Evolutionary conservation across 2,113 vertebrate species (phyloP).

Genomic region (Gorsachius goisagi): DNA sequence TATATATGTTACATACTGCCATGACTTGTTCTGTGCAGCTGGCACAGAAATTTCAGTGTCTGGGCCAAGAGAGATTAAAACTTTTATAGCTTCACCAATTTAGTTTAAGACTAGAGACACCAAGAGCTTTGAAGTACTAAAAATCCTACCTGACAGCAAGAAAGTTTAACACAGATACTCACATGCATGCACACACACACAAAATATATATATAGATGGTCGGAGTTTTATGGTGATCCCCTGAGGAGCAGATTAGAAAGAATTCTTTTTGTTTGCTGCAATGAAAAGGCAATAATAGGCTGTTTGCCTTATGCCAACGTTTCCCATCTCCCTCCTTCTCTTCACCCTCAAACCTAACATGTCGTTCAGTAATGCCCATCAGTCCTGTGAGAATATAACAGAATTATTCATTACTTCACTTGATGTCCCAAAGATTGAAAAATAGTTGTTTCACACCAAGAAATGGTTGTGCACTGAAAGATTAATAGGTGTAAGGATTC

Average conservation of each 20-base stretch:
- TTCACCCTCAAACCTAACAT: not conserved
- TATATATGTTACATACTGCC: not conserved
- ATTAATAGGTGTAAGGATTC: constrained; percentile 55
- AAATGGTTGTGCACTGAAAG: constrained; percentile 20
- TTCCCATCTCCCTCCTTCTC: not conserved
- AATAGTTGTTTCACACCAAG: constrained; percentile 46
- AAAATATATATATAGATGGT: not conserved
- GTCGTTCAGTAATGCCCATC: not conserved
- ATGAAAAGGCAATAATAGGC: constrained; percentile 1
- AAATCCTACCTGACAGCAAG: constrained; percentile 44
- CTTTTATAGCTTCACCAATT: constrained; percentile 47
- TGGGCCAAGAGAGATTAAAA: constrained; percentile 16
- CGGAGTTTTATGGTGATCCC: constrained; percentile 3
- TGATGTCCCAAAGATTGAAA: constrained; percentile 50
- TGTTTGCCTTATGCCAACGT: not conserved
- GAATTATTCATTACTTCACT: constrained; percentile 39
- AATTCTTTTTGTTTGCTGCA: constrained; percentile 10
- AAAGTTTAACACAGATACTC: not conserved
- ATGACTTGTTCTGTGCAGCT: not conserved
- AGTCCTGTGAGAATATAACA: constrained; percentile 5
- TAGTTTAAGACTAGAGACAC: constrained; percentile 40
- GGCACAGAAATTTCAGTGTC: not conserved
- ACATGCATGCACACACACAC: not conserved
- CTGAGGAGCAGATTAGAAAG: constrained; percentile 24
- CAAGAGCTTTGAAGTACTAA: constrained; percentile 39